Evolutionary conservation across 2,888 invertebrate genomes (phyloP).

Genomic region (Brassicogethes aeneus): DNA sequence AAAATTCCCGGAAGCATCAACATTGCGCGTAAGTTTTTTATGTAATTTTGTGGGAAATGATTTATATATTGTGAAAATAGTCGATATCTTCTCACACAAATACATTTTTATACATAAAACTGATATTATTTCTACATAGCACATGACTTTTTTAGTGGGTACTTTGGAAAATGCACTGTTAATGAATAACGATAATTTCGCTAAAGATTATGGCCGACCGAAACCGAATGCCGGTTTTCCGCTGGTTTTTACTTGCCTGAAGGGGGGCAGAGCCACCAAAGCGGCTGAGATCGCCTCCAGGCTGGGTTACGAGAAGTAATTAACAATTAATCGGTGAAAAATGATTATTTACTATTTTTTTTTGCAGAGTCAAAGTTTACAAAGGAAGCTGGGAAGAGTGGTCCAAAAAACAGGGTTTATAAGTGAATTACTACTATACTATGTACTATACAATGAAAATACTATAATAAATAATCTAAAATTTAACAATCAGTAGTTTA

Average conservation of each 20-base stretch:
- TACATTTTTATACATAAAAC: background rate
- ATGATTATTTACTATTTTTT: background rate
- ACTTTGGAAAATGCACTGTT: slow-evolving; percentile 43
- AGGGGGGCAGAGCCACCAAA: slow-evolving; percentile 54
- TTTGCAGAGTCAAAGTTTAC: slow-evolving; percentile 6
- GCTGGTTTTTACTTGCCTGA: slow-evolving; percentile 60
- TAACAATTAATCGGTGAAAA: slow-evolving; percentile 5
- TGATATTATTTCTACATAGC: background rate
- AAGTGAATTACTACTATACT: no score
- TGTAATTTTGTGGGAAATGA: no score
- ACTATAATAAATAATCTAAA: no score
- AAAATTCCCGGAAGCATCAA: background rate
- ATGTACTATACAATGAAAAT: no score
- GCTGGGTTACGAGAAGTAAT: slow-evolving; percentile 53
- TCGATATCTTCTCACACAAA: no score
- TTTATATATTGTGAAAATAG: no score
- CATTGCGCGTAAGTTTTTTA: background rate
- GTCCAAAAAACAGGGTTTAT: background rate
- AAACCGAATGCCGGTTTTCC: slow-evolving; percentile 51
- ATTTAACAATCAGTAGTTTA: no score
- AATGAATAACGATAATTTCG: slow-evolving; percentile 45
- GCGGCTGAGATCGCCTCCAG: slow-evolving; percentile 51
- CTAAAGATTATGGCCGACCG: slow-evolving; percentile 45
- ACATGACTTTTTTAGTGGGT: slow-evolving; percentile 43
- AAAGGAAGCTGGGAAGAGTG: slow-evolving; percentile 15